Base-by-base conservation (phyloP, 2,113 vertebrate species). In the Brachyistius frenatus region DNA sequence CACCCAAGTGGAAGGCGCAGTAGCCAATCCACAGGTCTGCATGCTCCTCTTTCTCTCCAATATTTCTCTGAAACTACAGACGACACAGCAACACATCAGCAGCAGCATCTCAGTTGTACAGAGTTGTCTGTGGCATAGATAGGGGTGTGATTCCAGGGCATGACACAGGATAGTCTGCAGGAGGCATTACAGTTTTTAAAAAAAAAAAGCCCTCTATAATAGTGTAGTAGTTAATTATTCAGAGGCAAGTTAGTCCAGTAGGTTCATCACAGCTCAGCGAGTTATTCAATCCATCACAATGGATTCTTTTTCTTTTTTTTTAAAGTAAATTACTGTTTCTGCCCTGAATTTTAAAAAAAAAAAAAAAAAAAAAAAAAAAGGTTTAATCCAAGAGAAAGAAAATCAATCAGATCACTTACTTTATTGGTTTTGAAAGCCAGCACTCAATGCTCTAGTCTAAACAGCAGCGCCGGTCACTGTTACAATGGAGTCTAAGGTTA, bases 1-100 rank as follows among this genome's bases (percentile, higher is more conserved):
- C 97, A 30, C 98, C 97, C 85, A 99, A 78, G 76, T 99, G 98
- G 90, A 99, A 99, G 13, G 98, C 96, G 41, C 96, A 97, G 88
- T 97, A 99, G 30, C 97, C 96, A 3, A 97, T 96, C 97, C 97
- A 99, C 49, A 98, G 94, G 75, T 95, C 95, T 4, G 94, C 67
- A 73, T 97, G 93, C 14, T 98, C 94, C 81, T 96, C 95, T 84
- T 95, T 92, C 77, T 97, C 96, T 0, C 96, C 96, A 57, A 94
- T 94, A 30, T 96, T 96, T 65, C 95, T 95, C 83, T 99, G 96
- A 88, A 99, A 99, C 98, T 99, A 70, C 15, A 76, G 32, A 65
- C 10, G 46, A 90, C 56, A 76, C 37, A 77, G 35, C 36, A 64
- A 63, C 53, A 86, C 23, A 30, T 73, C 63, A 82, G 30, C 57